phyloP scores from a whole-genome alignment of 2,888 invertebrate species.

The Salticus scenicus region DNA sequence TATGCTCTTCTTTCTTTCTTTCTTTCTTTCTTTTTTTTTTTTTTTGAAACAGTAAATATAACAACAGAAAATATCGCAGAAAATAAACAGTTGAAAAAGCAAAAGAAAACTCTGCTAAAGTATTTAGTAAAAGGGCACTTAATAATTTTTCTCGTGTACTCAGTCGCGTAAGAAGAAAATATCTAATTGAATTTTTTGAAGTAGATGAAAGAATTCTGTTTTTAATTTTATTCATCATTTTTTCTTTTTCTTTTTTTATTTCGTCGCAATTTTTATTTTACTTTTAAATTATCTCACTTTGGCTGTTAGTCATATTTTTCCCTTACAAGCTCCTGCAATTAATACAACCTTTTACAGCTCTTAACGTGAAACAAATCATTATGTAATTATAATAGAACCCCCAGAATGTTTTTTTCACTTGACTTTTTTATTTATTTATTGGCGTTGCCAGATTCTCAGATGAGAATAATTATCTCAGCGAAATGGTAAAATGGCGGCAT shows the following conservation, averaged over 20 bases:
- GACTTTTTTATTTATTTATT: too few relatives aligned
- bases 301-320: constrained; percentile 4
- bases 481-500: not conserved
- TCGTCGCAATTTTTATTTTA: too few relatives aligned
- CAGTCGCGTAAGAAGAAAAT: constrained; percentile 55
- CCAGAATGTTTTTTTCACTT: constrained; percentile 19
- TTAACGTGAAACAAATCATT: constrained; percentile 58
- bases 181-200: constrained; percentile 62
- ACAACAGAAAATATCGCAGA: not conserved
- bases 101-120: constrained; percentile 39
- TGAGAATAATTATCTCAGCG: constrained; percentile 55
- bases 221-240: constrained; percentile 38
- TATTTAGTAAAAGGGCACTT: constrained; percentile 50
- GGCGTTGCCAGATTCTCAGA: constrained; percentile 48
- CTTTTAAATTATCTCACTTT: constrained; percentile 8
- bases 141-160: constrained; percentile 55
- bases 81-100: constrained; percentile 1
- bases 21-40: too few relatives aligned
- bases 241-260: not conserved
- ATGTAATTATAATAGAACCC: constrained; percentile 41
- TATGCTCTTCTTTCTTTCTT: too few relatives aligned
- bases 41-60: not conserved
- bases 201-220: constrained; percentile 50
- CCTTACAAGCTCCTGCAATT: constrained; percentile 33
- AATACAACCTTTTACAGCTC: constrained; percentile 48